Percentiles rank a stretch among this genome's conserved stretches.
Evolutionary conservation across 2,888 invertebrate genomes (phyloP).

Genomic region (Ectobius pallidus): DNA sequence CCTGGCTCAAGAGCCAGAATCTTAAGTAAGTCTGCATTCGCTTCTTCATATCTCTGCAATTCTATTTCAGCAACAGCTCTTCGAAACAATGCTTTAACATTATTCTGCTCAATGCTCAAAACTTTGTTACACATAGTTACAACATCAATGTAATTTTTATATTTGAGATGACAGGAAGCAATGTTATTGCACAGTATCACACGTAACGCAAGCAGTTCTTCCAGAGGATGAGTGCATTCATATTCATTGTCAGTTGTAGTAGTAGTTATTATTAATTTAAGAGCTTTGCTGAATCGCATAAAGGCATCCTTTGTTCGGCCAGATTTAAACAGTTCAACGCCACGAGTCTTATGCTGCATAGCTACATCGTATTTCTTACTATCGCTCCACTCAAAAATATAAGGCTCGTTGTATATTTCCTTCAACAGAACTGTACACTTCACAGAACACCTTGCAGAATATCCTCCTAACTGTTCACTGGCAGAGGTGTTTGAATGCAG

Average conservation of each 20-base stretch:
- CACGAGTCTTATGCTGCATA: conserved; percentile 61
- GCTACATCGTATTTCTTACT: conserved; percentile 60
- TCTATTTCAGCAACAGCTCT: conserved; percentile 57
- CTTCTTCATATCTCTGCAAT: conserved; percentile 50
- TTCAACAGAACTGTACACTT: conserved; percentile 2
- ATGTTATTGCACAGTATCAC: conserved; percentile 79
- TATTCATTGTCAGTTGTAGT: conserved; percentile 53
- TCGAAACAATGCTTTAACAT: conserved; percentile 60
- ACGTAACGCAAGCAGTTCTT: conserved; percentile 58
- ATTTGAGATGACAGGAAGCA: conserved; percentile 78
- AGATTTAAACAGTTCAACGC: conserved; percentile 68
- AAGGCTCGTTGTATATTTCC: conserved; percentile 36
- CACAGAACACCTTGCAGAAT: no score
- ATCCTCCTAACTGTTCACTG: no score
- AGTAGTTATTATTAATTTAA: conserved; percentile 74
- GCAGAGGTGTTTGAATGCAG: no score
- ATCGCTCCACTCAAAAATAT: conserved; percentile 64
- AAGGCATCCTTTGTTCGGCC: conserved; percentile 72
- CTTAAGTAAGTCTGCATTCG: conserved; percentile 60
- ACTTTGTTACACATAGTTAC: conserved; percentile 65
- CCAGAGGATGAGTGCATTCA: conserved; percentile 56
- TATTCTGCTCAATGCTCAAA: conserved; percentile 54
- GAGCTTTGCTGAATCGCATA: conserved; percentile 71
- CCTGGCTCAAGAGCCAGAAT: conserved; percentile 67
- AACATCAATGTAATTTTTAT: conserved; percentile 69